Percentiles rank a stretch among this genome's conserved stretches.
Conservation (phyloP, 2,113 vertebrate species). For the Camarhynchus parvulus region DNA sequence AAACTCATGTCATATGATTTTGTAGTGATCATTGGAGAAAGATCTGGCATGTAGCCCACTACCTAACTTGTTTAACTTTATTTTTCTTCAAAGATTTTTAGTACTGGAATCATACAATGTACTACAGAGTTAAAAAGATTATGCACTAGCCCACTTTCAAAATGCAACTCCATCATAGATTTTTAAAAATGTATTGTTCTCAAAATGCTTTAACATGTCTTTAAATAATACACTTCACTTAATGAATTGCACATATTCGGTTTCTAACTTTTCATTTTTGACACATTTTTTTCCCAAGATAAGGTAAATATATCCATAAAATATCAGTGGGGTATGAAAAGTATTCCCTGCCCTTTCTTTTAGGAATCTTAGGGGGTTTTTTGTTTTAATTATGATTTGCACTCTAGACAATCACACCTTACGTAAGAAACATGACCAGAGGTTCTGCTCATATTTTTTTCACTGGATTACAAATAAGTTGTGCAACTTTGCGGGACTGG, state of each 20-base stretch:
- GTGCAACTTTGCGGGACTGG: neutral
- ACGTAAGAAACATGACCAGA: neutral
- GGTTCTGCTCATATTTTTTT: neutral
- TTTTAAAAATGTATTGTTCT: neutral
- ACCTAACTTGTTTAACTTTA: neutral
- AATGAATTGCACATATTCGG: neutral
- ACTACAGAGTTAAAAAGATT: neutral
- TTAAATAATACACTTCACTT: neutral
- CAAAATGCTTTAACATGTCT: neutral
- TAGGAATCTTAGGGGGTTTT: neutral
- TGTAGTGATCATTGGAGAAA: neutral
- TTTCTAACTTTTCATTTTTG: neutral
- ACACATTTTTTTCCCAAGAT: neutral
- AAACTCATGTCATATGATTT: neutral
- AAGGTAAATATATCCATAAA: neutral
- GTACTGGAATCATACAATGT: neutral
- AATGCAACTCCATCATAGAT: neutral
- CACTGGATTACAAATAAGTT: neutral
- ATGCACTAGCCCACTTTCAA: neutral
- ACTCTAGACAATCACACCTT: neutral
- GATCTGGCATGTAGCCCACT: neutral
- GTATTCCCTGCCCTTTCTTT: neutral
- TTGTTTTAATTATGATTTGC: neutral
- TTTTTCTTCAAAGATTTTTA: neutral
- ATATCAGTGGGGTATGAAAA: neutral